Evolutionary conservation across 2,797 vertebrate species (phyloP).

Genomic region (Rousettus madagascariensis): DNA sequence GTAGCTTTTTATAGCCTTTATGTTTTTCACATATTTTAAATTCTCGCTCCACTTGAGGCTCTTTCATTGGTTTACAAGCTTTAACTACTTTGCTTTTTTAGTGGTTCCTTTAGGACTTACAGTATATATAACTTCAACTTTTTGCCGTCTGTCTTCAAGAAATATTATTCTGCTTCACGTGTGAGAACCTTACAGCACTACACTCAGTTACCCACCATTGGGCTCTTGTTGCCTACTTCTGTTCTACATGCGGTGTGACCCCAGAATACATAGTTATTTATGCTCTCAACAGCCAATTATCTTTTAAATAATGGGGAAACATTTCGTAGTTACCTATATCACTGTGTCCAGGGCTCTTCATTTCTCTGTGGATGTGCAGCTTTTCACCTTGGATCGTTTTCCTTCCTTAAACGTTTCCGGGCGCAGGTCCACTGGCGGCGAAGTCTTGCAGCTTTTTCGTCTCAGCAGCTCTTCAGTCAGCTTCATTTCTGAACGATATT

Average conservation of each 20-base stretch:
- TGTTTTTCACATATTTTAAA: background rate
- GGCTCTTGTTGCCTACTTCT: background rate
- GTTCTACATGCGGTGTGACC: background rate
- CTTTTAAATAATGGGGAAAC: background rate
- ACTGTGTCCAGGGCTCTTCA: background rate
- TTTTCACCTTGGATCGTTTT: background rate
- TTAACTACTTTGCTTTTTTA: background rate
- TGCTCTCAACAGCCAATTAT: background rate
- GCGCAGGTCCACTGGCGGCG: background rate
- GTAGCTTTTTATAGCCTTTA: background rate
- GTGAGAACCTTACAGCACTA: background rate
- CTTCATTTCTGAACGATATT: background rate
- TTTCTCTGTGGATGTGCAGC: background rate
- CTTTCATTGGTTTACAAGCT: conserved; percentile 1
- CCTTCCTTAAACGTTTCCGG: background rate
- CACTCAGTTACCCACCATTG: background rate
- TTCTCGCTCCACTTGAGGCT: background rate
- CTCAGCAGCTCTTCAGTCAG: background rate
- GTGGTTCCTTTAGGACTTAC: background rate
- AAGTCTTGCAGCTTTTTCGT: background rate
- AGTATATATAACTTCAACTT: background rate
- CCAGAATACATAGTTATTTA: background rate
- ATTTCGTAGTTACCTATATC: background rate
- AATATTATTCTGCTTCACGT: background rate
- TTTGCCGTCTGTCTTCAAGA: background rate